These are phyloP conservation scores for Lepidochrysops patricia DNA, from an alignment of 2,888 invertebrate genomes.

Conservation along the genomic window DNA sequence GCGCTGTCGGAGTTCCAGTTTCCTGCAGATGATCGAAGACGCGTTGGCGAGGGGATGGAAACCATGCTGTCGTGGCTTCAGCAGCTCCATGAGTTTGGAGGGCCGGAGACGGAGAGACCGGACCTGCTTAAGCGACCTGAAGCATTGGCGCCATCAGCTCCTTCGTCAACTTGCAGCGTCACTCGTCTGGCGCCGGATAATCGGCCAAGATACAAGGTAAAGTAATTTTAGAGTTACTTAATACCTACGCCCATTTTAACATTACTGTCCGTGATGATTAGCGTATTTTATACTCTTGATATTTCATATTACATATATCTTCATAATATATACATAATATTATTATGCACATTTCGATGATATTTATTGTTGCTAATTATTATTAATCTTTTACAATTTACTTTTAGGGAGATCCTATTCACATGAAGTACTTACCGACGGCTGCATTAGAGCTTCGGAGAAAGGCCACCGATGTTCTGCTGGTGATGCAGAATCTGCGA, in stretches of 20 bases:
- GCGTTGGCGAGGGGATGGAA: slow-evolving; percentile 82
- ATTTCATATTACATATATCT: too few relatives aligned
- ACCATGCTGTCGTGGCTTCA: slow-evolving; percentile 90
- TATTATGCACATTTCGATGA: not conserved
- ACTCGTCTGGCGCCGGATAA: slow-evolving; percentile 74
- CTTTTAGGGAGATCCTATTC: slow-evolving; percentile 89
- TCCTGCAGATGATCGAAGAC: slow-evolving; percentile 43
- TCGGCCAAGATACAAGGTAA: slow-evolving; percentile 88
- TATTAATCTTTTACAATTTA: not conserved
- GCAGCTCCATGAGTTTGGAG: slow-evolving; percentile 87
- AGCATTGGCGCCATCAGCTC: slow-evolving; percentile 52
- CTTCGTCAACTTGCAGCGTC: slow-evolving; percentile 70
- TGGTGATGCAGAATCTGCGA: slow-evolving; percentile 86
- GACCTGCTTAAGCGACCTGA: slow-evolving; percentile 84
- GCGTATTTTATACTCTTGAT: too few relatives aligned
- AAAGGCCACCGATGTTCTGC: slow-evolving; percentile 85
- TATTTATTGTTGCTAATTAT: too few relatives aligned
- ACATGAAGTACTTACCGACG: slow-evolving; percentile 84
- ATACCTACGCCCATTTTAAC: too few relatives aligned
- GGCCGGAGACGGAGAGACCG: slow-evolving; percentile 88
- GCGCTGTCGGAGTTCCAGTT: slow-evolving; percentile 38
- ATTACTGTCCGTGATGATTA: too few relatives aligned
- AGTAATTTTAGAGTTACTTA: not conserved
- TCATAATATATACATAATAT: not conserved
- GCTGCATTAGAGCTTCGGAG: slow-evolving; percentile 82